Conservation (phyloP, 1,140 invertebrate genomes). For the Portunus trituberculatus region DNA sequence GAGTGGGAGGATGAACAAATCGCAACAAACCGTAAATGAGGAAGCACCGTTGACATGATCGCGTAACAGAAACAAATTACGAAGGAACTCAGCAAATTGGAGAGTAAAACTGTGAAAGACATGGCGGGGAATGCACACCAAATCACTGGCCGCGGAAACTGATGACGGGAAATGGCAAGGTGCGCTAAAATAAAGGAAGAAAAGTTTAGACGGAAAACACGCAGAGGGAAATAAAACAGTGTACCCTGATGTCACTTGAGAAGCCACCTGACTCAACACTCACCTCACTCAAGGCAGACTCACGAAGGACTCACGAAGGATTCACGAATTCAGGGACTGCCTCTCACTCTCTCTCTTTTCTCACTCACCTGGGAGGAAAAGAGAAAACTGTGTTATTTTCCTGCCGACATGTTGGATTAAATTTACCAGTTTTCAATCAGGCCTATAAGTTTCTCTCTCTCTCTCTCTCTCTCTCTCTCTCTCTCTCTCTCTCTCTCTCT, state of each 20-base stretch:
- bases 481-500: too few species aligned
- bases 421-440: neutral
- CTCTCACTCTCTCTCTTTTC: too few species aligned
- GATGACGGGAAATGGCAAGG: too few species aligned
- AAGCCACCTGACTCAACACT: neutral
- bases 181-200: neutral
- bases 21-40: too few species aligned
- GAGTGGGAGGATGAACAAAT: neutral
- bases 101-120: neutral
- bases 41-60: neutral
- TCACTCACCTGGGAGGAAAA: too few species aligned
- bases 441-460: neutral
- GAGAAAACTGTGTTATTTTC: too few species aligned
- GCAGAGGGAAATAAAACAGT: neutral
- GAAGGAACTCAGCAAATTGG: neutral
- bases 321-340: too few species aligned
- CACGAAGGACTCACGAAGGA: too few species aligned
- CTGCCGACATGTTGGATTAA: too few species aligned
- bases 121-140: too few species aligned
- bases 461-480: constrained; percentile 26
- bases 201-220: neutral
- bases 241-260: neutral
- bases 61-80: neutral
- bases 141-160: too few species aligned
- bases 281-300: too few species aligned